Conservation (phyloP, 2,888 invertebrate genomes). For the Cenopis cana region DNA sequence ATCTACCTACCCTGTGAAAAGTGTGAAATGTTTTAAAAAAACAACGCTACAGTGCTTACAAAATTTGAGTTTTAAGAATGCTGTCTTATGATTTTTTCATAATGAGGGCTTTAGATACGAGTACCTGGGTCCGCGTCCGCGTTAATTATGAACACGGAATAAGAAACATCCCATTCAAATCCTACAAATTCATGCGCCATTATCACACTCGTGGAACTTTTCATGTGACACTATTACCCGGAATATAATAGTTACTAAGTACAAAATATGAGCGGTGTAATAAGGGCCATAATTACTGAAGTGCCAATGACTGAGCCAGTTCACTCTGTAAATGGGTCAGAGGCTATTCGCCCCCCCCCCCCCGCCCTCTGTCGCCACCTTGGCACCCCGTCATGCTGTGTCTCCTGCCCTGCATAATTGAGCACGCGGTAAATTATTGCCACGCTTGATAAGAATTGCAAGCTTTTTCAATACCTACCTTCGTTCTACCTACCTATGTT, state of each 20-base stretch:
- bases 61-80: neutral
- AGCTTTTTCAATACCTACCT: slow-evolving; percentile 57
- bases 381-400: slow-evolving; percentile 59
- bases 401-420: slow-evolving; percentile 82
- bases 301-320: slow-evolving; percentile 65
- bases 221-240: slow-evolving; percentile 20
- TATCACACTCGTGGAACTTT: slow-evolving; percentile 13
- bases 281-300: slow-evolving; percentile 52
- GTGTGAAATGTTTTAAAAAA: too few relatives aligned
- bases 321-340: slow-evolving; percentile 80
- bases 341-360: slow-evolving; percentile 72
- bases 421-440: slow-evolving; percentile 81
- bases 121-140: too few relatives aligned
- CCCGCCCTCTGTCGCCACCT: slow-evolving; percentile 60
- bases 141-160: slow-evolving; percentile 13
- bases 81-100: too few relatives aligned
- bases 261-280: slow-evolving; percentile 54
- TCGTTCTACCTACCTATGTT: too few relatives aligned
- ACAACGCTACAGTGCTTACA: neutral
- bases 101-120: too few relatives aligned
- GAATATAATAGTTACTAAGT: slow-evolving; percentile 44
- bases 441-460: slow-evolving; percentile 68
- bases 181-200: slow-evolving; percentile 18
- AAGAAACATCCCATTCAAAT: neutral
- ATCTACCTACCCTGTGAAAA: slow-evolving; percentile 3